Percentiles rank a stretch among this genome's conserved stretches.
Conservation (phyloP, 2,888 invertebrate genomes). For the Hypomecis punctinalis region DNA sequence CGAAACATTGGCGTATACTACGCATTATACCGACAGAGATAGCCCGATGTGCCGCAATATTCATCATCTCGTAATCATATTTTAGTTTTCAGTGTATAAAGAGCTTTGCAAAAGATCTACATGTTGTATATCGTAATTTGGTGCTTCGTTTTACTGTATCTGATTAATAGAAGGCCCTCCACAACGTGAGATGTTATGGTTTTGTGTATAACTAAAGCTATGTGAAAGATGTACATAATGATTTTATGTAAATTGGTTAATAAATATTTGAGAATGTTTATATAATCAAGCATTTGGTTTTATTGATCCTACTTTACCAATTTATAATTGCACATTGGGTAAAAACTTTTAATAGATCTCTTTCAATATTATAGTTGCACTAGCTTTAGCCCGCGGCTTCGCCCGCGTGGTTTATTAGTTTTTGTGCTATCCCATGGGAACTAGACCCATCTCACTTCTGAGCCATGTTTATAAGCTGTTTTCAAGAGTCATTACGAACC, state of each 20-base stretch:
- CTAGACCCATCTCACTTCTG: too few relatives aligned
- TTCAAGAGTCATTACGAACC: too few relatives aligned
- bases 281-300: constrained; percentile 74
- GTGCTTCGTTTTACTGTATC: constrained; percentile 79
- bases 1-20: too few relatives aligned
- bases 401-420: too few relatives aligned
- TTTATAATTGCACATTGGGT: too few relatives aligned
- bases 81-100: constrained; percentile 62
- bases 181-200: constrained; percentile 78
- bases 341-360: too few relatives aligned
- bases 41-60: background rate
- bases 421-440: too few relatives aligned
- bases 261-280: constrained; percentile 86
- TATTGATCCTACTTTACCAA: constrained; percentile 33
- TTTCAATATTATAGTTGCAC: too few relatives aligned
- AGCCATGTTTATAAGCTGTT: too few relatives aligned
- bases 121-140: constrained; percentile 74
- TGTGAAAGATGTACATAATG: constrained; percentile 83
- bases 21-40: background rate
- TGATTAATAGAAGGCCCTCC: constrained; percentile 83
- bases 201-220: constrained; percentile 81
- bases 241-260: constrained; percentile 85
- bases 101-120: constrained; percentile 76
- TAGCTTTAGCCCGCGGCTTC: too few relatives aligned
- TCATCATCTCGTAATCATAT: constrained; percentile 35